Evolutionary conservation across 2,888 invertebrate genomes (phyloP).

Genomic region (Hydraecia micacea): DNA sequence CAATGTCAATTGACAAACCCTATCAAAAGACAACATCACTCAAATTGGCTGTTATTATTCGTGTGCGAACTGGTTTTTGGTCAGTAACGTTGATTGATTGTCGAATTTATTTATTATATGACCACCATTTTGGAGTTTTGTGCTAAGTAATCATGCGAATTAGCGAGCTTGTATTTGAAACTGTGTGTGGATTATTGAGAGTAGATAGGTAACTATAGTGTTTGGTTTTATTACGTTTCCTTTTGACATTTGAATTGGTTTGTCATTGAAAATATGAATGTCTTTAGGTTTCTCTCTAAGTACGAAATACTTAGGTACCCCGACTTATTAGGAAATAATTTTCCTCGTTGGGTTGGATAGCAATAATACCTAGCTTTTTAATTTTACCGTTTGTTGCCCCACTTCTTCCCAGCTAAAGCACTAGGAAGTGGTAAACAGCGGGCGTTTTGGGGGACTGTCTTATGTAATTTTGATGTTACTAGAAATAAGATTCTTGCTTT

Average conservation of each 20-base stretch:
- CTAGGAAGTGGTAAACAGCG: no score
- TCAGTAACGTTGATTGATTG: slow-evolving; percentile 42
- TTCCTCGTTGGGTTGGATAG: background rate
- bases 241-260: background rate
- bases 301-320: background rate
- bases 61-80: slow-evolving; percentile 47
- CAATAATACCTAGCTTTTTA: no score
- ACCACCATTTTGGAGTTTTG: slow-evolving; percentile 51
- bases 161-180: slow-evolving; percentile 13
- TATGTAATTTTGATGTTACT: no score
- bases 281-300: background rate
- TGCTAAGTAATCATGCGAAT: slow-evolving; percentile 15
- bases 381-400: no score
- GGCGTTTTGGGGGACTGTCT: no score
- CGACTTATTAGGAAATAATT: background rate
- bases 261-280: background rate
- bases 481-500: background rate
- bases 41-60: slow-evolving; percentile 32
- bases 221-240: background rate
- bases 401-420: no score
- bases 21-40: slow-evolving; percentile 29
- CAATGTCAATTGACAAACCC: slow-evolving; percentile 29
- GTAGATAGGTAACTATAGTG: background rate
- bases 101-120: slow-evolving; percentile 29
- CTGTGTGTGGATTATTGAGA: background rate